Evolutionary conservation across 1,140 invertebrate species (phyloP), one percentile per base, ranked within the genome.

Genomic region (Drosophila fuyamai): DNA sequence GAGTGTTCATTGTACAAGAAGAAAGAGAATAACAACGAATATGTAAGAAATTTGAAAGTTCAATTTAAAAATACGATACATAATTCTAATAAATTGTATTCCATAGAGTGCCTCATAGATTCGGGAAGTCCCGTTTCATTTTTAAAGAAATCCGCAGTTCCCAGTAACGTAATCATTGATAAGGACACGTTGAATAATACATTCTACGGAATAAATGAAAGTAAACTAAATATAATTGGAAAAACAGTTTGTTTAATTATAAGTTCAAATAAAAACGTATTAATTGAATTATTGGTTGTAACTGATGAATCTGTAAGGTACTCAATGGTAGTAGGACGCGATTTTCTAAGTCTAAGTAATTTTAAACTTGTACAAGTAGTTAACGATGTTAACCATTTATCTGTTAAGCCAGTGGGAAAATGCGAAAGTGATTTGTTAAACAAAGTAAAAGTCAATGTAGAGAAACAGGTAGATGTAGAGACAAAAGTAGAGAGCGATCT

Each of bases 1-100:
- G 41, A 16, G 41, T n/a, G n/a, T n/a, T n/a, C n/a, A n/a, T n/a
- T 43, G 41, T 43, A 43, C 41, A 43, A 43, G 41, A 43, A 16
- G 41, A 43, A n/a, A 43, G n/a, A 43, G 16, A 2, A 7, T 43
- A 5, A 14, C 14, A 43, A 43, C 41, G 41, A 43, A 43, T 43
- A 43, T 43, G 41, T 43, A 43, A 43, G 41, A 16, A 6, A 41
- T n/a, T 41, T 14, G 5, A 41, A 14, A 14, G 40, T 41, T 13
- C 6, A 43, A 16, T 43, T 43, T 43, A 43, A 43, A 43, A 43
- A 16, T 43, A 16, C 41, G 6, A 16, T 43, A 43, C 14, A 16
- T 5, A 43, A 5, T 16, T 43, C 6, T 8, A 14, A 43, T 1
- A 43, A 18, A 18, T 18, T 18, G 18, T 18, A 18, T 18, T 18